Evolutionary conservation across 2,888 invertebrate genomes (phyloP).

Genomic region (Cheilosia pagana): DNA sequence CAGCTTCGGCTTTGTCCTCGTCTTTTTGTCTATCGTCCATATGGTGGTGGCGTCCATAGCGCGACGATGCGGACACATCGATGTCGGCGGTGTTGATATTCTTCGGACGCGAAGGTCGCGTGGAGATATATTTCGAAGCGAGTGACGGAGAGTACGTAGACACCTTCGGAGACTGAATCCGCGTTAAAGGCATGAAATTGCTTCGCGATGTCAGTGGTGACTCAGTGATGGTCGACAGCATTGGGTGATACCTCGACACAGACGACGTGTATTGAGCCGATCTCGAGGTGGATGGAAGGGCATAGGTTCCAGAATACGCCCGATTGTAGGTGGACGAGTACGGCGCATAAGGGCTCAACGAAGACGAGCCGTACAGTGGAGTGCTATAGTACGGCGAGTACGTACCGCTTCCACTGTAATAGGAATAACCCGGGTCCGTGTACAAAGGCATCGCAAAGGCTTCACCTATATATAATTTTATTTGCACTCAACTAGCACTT

Average conservation of each 20-base stretch:
- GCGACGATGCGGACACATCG: conserved; percentile 89
- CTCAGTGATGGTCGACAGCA: conserved; percentile 90
- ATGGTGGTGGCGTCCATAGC: conserved; percentile 82
- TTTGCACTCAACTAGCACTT: conserved; percentile 19
- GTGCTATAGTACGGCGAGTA: conserved; percentile 84
- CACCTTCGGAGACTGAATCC: conserved; percentile 85
- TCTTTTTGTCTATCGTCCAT: conserved; percentile 41
- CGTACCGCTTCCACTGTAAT: conserved; percentile 81
- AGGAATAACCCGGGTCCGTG: conserved; percentile 87
- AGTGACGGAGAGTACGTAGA: conserved; percentile 82
- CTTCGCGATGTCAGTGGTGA: conserved; percentile 81
- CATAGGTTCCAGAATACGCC: conserved; percentile 79
- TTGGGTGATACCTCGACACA: conserved; percentile 87
- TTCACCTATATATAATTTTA: neutral
- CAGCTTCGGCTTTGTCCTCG: conserved; percentile 31
- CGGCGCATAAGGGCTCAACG: conserved; percentile 84
- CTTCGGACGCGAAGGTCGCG: conserved; percentile 87
- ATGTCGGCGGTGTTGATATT: conserved; percentile 93
- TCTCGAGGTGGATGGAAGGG: conserved; percentile 78
- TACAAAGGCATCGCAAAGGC: conserved; percentile 86
- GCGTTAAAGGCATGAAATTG: conserved; percentile 82
- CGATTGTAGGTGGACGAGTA: conserved; percentile 86
- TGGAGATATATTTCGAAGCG: conserved; percentile 83
- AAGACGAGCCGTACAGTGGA: conserved; percentile 82
- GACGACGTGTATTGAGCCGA: conserved; percentile 79